These are phyloP conservation scores for Plutomurus gul DNA, from an alignment of 1,140 invertebrate genomes.

Conservation along the genomic window DNA sequence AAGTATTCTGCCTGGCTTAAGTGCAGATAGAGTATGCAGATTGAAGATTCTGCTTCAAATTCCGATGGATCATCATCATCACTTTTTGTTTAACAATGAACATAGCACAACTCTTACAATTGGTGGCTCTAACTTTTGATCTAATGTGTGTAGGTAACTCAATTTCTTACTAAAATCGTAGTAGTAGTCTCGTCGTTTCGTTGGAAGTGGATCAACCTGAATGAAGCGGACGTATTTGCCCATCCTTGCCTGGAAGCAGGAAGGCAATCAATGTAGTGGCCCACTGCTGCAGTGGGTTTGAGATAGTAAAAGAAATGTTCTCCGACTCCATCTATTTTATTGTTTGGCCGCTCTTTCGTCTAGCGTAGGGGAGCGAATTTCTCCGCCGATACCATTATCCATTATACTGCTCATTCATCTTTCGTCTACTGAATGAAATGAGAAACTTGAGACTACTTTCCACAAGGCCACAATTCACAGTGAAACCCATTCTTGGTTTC, in stretches of 20 bases:
- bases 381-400: too few relatives aligned
- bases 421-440: too few relatives aligned
- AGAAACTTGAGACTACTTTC: too few relatives aligned
- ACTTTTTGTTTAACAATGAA: too few relatives aligned
- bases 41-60: background rate
- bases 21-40: background rate
- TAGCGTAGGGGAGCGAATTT: too few relatives aligned
- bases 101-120: too few relatives aligned
- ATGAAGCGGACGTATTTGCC: background rate
- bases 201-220: background rate
- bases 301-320: background rate
- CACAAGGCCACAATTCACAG: too few relatives aligned
- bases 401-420: too few relatives aligned
- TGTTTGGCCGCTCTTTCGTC: too few relatives aligned
- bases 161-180: background rate
- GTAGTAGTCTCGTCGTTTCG: background rate
- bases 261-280: background rate
- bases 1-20: background rate
- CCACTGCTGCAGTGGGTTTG: background rate
- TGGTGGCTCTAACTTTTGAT: background rate
- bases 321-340: background rate
- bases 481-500: too few relatives aligned
- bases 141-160: too few relatives aligned
- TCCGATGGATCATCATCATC: background rate
- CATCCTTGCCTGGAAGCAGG: background rate